Percentiles rank a stretch among this genome's conserved stretches.
Conservation (phyloP, 2,797 vertebrate genomes). For the Parambassis ranga region DNA sequence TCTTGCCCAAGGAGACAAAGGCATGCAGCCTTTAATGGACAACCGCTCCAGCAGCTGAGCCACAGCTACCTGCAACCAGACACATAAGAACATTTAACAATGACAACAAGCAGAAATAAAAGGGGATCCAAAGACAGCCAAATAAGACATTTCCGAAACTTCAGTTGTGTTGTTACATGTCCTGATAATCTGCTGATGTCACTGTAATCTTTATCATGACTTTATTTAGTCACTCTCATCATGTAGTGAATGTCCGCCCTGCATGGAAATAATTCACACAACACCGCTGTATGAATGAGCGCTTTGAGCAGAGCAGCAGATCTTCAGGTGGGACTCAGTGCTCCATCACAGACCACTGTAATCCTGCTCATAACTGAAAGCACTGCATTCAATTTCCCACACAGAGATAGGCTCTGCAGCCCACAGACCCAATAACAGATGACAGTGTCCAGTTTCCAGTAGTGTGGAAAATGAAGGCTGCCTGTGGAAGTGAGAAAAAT, state of each 20-base stretch:
- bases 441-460: constrained; percentile 72
- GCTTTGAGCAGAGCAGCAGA: constrained; percentile 10
- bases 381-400: constrained; percentile 34
- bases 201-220: no score
- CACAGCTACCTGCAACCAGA: no score
- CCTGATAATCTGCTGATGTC: no score
- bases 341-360: constrained; percentile 9
- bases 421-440: constrained; percentile 62
- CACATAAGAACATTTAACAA: no score
- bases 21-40: no score
- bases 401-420: constrained; percentile 33
- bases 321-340: constrained; percentile 18
- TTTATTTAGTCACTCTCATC: no score
- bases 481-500: constrained; percentile 63
- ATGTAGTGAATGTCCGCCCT: neutral
- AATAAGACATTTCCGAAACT: no score
- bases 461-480: constrained; percentile 72
- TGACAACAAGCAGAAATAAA: no score
- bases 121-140: no score
- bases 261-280: neutral
- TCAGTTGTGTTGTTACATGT: no score
- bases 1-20: no score
- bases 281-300: constrained; percentile 1
- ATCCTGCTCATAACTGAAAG: constrained; percentile 16
- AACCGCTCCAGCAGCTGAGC: no score